Evolutionary conservation across 2,797 vertebrate genomes (phyloP), one percentile per base, ranked within the genome.

Genomic region (Macropodus opercularis): DNA sequence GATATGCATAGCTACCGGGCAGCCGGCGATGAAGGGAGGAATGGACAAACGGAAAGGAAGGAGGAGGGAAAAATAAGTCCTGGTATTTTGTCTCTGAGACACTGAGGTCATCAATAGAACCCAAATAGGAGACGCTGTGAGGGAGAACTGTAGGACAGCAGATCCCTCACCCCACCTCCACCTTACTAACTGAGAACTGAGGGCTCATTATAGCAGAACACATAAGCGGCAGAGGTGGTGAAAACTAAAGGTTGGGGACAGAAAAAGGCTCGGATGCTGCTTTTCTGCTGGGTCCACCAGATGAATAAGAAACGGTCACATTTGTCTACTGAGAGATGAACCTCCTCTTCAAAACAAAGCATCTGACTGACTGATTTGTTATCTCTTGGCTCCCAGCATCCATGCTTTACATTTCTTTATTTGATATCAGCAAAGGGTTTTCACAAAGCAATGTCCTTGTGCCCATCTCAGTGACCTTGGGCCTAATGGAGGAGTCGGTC

Each of bases 381-480:
- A 75, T 86, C 72, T 56, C 58, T 42, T 76, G 70, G 79, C 78
- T 82, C 72, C 54, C 59, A 35, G 52, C 56, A 22, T 21, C 75
- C 63, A 75, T 86, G 86, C 87, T 87, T 82, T 52, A 50, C 80
- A 70, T 85, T 79, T 79, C 52, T 89, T 86, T 83, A 79, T 87
- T 81, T 81, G 82, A 69, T 48, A 67, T 80, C 87, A 81, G 72
- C 54, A 76, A 72, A 64, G 83, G 82, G 31, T 69, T 57, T 47
- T 75, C 80, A 81, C 67, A 70, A 73, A 85, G 75, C 64, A 76
- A 75, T 56, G 84, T 81, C 85, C 84, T 85, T 79, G 82, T 85
- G 65, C 72, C 75, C 27, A 24, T 53, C 72, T 78, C 60, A 49
- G 81, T 90, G 84, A 90, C 90, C 89, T 92, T 92, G 86, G 65